These are phyloP conservation scores for Tetheella fluctuosa DNA, from an alignment of 2,888 invertebrate species.

Conservation along the genomic window DNA sequence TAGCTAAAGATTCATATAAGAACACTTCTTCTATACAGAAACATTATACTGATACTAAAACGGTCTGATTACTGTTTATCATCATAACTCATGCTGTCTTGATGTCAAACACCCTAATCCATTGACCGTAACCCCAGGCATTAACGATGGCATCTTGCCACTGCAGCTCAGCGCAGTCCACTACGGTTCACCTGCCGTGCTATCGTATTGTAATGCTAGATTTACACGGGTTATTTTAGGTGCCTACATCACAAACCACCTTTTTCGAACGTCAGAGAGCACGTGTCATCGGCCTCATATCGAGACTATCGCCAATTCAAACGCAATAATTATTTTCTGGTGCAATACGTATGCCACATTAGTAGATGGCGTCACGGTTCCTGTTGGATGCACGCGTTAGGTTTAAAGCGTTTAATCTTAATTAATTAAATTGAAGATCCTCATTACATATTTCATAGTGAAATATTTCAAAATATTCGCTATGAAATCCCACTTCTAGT, in stretches of 20 bases:
- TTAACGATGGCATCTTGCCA: conserved; percentile 54
- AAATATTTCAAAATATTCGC: not conserved
- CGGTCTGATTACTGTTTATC: conserved; percentile 1
- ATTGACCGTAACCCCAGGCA: conserved; percentile 56
- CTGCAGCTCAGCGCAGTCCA: conserved; percentile 40
- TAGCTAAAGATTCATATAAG: not conserved
- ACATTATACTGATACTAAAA: not conserved
- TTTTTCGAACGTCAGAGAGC: conserved; percentile 60
- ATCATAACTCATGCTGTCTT: conserved; percentile 9
- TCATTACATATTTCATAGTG: not conserved
- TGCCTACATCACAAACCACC: conserved; percentile 68
- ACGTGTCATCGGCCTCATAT: conserved; percentile 66
- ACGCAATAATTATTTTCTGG: conserved; percentile 35
- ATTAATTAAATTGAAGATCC: not conserved
- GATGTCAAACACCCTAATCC: conserved; percentile 25
- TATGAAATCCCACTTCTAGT: no score
- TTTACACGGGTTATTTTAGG: conserved; percentile 60
- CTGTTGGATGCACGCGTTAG: not conserved
- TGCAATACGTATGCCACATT: conserved; percentile 7
- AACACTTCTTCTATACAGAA: not conserved
- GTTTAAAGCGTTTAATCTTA: not conserved
- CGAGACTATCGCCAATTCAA: conserved; percentile 46
- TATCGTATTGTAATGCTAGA: conserved; percentile 43
- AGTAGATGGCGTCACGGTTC: conserved; percentile 2
- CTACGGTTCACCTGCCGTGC: conserved; percentile 66